Percentiles rank a stretch among this genome's conserved stretches.
phyloP scores from a whole-genome alignment of 2,797 vertebrate species.

The Xenentodon cancila region DNA sequence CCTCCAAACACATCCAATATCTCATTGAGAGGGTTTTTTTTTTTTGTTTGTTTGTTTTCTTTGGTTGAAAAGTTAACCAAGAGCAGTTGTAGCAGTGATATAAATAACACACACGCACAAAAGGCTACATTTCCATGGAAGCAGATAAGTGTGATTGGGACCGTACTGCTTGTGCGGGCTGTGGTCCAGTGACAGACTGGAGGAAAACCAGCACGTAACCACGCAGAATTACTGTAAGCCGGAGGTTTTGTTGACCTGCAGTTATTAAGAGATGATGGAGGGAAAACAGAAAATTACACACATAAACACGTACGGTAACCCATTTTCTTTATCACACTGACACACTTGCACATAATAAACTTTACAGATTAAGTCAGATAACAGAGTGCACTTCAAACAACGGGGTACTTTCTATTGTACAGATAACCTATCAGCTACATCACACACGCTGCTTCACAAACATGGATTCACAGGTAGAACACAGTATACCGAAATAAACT shows the following conservation, averaged over 20 bases:
- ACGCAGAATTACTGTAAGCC: slow-evolving; percentile 27
- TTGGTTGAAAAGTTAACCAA: slow-evolving; percentile 1
- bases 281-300: slow-evolving; percentile 26
- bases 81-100: neutral
- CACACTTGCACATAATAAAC: slow-evolving; percentile 8
- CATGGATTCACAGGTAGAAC: too few relatives aligned
- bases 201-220: slow-evolving; percentile 40
- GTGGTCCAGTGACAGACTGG: neutral
- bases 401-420: neutral
- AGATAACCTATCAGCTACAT: neutral
- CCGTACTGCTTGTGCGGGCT: neutral
- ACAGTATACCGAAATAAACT: too few relatives aligned
- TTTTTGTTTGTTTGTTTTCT: neutral
- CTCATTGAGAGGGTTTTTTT: slow-evolving; percentile 28
- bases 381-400: slow-evolving; percentile 1
- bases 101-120: neutral
- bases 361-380: slow-evolving; percentile 1
- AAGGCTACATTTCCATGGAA: neutral
- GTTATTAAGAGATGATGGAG: slow-evolving; percentile 25
- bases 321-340: slow-evolving; percentile 5
- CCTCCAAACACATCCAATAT: slow-evolving; percentile 46
- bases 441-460: neutral
- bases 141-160: neutral
- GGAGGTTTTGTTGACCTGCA: slow-evolving; percentile 39
- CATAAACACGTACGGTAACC: slow-evolving; percentile 34